Evolutionary conservation across 2,888 invertebrate species (phyloP).

Genomic region (Biston betularia): DNA sequence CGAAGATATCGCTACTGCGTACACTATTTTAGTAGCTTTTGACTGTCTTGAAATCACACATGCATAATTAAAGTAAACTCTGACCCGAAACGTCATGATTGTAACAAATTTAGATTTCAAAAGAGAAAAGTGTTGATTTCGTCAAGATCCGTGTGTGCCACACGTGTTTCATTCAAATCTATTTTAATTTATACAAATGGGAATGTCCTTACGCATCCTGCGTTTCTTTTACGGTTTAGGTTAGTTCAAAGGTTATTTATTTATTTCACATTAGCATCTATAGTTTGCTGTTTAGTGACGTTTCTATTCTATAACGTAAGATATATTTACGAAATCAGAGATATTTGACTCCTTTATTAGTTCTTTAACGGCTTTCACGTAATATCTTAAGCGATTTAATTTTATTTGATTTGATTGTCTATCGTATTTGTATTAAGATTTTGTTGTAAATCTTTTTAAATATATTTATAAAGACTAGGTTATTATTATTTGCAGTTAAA

Average conservation of each 20-base stretch:
- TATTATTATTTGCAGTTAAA: neutral
- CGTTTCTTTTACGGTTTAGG: conserved; percentile 22
- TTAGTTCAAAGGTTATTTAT: conserved; percentile 36
- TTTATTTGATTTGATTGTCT: conserved; percentile 11
- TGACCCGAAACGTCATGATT: conserved; percentile 30
- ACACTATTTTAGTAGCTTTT: conserved; percentile 13
- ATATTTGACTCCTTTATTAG: conserved; percentile 12
- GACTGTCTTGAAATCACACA: conserved; percentile 17
- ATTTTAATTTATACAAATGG: conserved; percentile 30
- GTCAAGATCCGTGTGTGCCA: conserved; percentile 23
- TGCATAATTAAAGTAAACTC: conserved; percentile 32
- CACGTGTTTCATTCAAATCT: conserved; percentile 24
- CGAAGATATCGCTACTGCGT: conserved; percentile 29
- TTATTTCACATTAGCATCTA: conserved; percentile 20
- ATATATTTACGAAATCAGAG: conserved; percentile 23
- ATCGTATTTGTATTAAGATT: neutral
- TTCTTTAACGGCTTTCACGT: conserved; percentile 7
- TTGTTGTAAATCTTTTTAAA: conserved; percentile 1
- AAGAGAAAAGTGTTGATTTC: conserved; percentile 39
- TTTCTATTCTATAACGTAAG: conserved; percentile 22
- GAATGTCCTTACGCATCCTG: conserved; percentile 10
- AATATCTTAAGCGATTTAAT: neutral
- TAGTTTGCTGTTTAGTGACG: conserved; percentile 11
- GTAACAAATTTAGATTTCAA: conserved; percentile 40
- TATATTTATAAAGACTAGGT: neutral